Base-by-base conservation (phyloP, 1,140 invertebrate species). In the Bombus sibiricus region DNA sequence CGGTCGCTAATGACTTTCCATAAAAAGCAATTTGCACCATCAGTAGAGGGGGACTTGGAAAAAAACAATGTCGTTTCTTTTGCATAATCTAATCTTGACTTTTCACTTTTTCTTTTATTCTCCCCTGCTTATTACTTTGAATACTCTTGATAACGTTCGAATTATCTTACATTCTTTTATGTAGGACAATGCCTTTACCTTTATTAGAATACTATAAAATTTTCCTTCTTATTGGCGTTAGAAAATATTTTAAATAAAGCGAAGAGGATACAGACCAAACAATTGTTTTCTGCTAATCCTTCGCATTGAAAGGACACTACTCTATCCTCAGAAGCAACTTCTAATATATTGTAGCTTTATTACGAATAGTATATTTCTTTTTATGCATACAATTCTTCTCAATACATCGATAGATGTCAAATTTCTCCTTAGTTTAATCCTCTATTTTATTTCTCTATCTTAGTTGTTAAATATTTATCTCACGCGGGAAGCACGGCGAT, bases 1-100 rank as follows among this genome's bases (percentile, higher is more conserved):
- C 32, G 71, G 13, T 74, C 83, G 75, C 62, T 86, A 88, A 88
- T 89, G 41, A 83, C 68, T 80, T 88, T 83, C 69, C 79, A 76
- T 89, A 89, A 83, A 83, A 76, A 81, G 68, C 83, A 85, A 41
- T 15, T 81, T 28, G 28, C 28, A 43, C 57, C n/a, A 64, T 59
- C 34, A 41, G 41, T 25, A 75, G 32, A 34, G n/a, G n/a, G 43
- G 34, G 62, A 53, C 5, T 53, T 53, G 43, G 41, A 15, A 25
- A 72, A 34, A 73, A 72, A 57, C 41, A 81, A 57, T 74, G 9
- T 25, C 39, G 39, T 53, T 64, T 74, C 62, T 80, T 81, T 41
- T 6, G 15, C 43, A 15, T 53, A 53, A 71, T 64, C 15, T 73
- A 47, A 39, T 39, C 41, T 41, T 53, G 39, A 10, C 32, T 22